A percentile compares a stretch with the other conserved stretches of the same genome.
These are phyloP conservation scores for Eidolon dupreanum DNA, from an alignment of 2,797 vertebrate genomes.

Conservation along the genomic window DNA sequence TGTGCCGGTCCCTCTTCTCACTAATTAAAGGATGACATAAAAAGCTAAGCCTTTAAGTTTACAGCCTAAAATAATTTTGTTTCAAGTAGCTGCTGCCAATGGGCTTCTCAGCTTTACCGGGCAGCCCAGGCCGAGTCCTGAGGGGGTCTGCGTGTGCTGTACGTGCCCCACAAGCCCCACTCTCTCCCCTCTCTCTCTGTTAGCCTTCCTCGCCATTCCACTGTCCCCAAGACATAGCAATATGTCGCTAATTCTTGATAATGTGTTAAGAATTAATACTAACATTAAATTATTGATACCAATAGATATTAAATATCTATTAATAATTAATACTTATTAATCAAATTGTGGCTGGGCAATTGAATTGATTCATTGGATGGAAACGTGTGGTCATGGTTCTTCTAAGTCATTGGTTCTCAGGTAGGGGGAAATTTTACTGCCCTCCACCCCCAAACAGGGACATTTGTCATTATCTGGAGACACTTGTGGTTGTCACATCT, in stretches of 20 bases:
- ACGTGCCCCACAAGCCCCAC: rapidly evolving
- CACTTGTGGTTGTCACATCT: neutral
- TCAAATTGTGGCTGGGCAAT: neutral
- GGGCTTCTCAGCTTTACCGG: neutral
- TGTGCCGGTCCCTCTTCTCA: neutral
- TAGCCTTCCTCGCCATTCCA: neutral
- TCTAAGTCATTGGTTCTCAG: neutral
- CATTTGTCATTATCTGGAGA: neutral
- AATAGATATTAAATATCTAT: neutral
- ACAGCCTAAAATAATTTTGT: neutral
- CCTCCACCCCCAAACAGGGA: neutral
- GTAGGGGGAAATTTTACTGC: neutral
- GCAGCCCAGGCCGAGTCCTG: neutral
- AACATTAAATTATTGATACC: neutral
- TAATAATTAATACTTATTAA: neutral
- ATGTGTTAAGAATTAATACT: neutral
- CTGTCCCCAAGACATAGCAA: neutral
- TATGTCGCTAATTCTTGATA: neutral
- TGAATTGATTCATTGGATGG: neutral
- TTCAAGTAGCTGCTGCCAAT: neutral
- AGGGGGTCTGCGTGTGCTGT: neutral
- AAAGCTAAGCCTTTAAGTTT: neutral
- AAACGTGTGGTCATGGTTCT: neutral
- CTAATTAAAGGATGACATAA: neutral
- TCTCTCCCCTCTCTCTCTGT: neutral